Base-by-base conservation (phyloP, 2,888 invertebrate genomes). In the Stenichneumon culpator region DNA sequence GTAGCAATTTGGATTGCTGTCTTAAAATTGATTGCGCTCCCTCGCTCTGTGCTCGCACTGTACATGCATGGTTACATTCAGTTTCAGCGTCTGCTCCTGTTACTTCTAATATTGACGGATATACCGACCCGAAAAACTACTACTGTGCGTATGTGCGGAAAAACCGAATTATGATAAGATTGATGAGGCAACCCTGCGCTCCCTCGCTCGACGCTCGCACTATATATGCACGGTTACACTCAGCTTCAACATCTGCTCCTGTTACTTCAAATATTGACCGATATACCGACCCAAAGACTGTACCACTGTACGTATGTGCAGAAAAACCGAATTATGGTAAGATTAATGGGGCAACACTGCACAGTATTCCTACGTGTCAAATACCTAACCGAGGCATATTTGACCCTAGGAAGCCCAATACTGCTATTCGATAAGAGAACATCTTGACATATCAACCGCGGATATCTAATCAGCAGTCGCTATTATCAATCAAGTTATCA, bases 11-110 rank as follows among this genome's bases (percentile, higher is more conserved):
- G 19, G 19, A 54, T 14, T 39, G 32, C 36, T 72, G 16, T 47
- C 54, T 54, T 54, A 52, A 70, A 54, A 39, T 22, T 19, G 14
- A 57, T 54, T 72, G 39, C 72, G 22, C 16, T 11, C 6, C 52
- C 28, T 28, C 5, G 28, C 4, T 28, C 28, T 4, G 5, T 0
- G 9, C 39, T 39, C 36, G 39, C 54, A n/a, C 54, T 72, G 3
- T 22, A 54, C 36, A 22, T 25, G 16, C 6, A 50, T 16, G 22
- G n/a, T 28, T 16, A 69, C 28, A 68, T 44, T 39, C 11, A 47
- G 32, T n/a, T n/a, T 28, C 0, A 28, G 4, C 28, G 4, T 28
- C 28, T 28, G 5, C 28, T 28, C 28, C 28, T 28, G 28, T 28
- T 28, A 28, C 28, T 28, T 28, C 28, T 28, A 28, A 28, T 28